Evolutionary conservation across 1,140 invertebrate species (phyloP), one percentile per base, ranked within the genome.

Genomic region (Macrosteles quadrilineatus): DNA sequence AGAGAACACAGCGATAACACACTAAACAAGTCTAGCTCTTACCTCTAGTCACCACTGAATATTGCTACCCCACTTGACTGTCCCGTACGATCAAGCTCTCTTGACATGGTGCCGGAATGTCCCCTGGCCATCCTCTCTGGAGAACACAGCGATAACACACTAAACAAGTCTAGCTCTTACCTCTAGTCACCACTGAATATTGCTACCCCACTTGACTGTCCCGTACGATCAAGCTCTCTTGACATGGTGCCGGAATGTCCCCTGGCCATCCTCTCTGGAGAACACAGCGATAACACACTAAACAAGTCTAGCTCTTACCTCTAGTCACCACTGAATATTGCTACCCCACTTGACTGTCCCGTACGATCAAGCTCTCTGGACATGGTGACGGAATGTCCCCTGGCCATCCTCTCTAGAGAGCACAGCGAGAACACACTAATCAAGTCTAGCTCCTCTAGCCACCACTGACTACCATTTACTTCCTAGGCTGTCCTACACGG

Each of bases 61-160:
- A 74, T 71, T 2, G 68, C 72, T 14, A 74, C 73, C 1, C 70
- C 71, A 0, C 72, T 68, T 4, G 25, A 72, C n/a, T 71, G 72
- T 27, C 29, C 19, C 4, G 57, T 67, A 3, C 23, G 71, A 17
- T 67, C 66, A 1, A 47, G 57, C 32, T 72, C 71, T 2, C 68
- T 73, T 14, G 43, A 31, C 1, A 66, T 69, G 21, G 32, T 67
- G 1, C 69, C 65, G 11, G 72, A 70, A 27, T 32, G 47, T 21
- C 19, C n/a, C 45, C 21, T 40, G 21, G n/a, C 30, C 63, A 53
- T 53, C 6, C 47, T 53, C 11, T 53, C 47, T 19, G 21, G 47
- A 19, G 47, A 53, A 11, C 47, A 53, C 11, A 53, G 47, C 21
- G 47, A 53, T 6, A 11, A 53, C 19, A 19, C 21, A 4, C 47